These are phyloP conservation scores for Caerostris darwini DNA, from an alignment of 1,140 invertebrate genomes.

Conservation along the genomic window DNA sequence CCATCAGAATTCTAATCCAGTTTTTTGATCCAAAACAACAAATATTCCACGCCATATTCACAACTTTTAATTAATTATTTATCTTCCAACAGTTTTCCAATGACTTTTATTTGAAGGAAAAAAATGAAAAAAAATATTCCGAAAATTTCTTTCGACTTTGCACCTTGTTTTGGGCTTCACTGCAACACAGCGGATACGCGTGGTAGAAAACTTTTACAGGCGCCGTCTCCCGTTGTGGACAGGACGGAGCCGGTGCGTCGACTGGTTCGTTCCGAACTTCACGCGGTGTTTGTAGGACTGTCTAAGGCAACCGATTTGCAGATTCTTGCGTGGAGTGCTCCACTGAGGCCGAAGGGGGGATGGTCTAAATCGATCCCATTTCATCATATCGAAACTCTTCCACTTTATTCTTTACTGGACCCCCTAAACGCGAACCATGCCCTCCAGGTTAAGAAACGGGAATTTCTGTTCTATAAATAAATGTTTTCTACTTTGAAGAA, in stretches of 20 bases:
- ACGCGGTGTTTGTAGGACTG: constrained; percentile 56
- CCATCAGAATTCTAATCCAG: constrained; percentile 15
- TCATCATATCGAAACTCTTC: constrained; percentile 52
- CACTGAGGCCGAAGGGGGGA: constrained; percentile 50
- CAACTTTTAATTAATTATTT: neutral
- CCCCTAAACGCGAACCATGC: neutral
- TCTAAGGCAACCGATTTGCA: constrained; percentile 47
- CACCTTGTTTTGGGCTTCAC: neutral
- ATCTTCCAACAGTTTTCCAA: neutral
- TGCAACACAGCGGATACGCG: neutral
- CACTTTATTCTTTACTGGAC: neutral
- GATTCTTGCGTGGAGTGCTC: constrained; percentile 48
- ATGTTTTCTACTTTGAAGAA: neutral
- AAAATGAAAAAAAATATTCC: neutral
- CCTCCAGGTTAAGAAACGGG: neutral
- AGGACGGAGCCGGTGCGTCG: neutral
- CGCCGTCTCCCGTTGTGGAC: constrained; percentile 1
- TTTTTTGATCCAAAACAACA: neutral
- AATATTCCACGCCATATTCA: neutral
- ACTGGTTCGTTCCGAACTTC: neutral
- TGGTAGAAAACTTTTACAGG: constrained; percentile 59
- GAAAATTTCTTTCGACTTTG: neutral
- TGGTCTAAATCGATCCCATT: constrained; percentile 13
- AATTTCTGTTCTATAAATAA: neutral
- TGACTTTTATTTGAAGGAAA: neutral